These are phyloP conservation scores for Nesometra sesokonis DNA, from an alignment of 35 echinoderm and acorn worm species.

Conservation along the genomic window DNA sequence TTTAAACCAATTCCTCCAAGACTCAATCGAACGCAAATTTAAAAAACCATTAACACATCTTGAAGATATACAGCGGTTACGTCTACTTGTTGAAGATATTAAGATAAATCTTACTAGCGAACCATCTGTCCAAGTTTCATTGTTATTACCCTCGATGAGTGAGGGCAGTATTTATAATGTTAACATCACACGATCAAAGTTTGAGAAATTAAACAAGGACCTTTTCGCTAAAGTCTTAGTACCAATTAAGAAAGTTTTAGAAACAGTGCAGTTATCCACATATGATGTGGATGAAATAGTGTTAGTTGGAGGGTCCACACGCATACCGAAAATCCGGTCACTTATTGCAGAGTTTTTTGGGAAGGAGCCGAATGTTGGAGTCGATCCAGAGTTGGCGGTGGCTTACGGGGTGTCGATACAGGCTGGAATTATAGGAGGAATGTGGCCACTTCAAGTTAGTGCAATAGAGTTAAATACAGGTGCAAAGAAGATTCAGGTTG, in stretches of 20 bases:
- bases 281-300: conserved; percentile 65
- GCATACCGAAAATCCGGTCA: conserved; percentile 53
- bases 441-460: conserved; percentile 83
- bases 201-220: conserved; percentile 60
- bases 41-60: conserved; percentile 24
- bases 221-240: conserved; percentile 64
- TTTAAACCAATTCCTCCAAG: conserved; percentile 25
- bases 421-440: conserved; percentile 74
- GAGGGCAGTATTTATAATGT: conserved; percentile 11
- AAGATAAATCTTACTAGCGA: conserved; percentile 55
- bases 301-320: conserved; percentile 58
- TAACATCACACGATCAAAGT: conserved; percentile 40
- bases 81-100: conserved; percentile 52
- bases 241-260: conserved; percentile 53
- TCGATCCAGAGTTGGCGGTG: conserved; percentile 70
- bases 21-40: conserved; percentile 33
- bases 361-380: conserved; percentile 49
- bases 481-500: conserved; percentile 19
- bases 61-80: conserved; percentile 55
- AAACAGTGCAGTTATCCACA: conserved; percentile 31
- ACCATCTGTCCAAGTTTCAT: not conserved
- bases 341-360: conserved; percentile 42
- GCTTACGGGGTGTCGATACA: conserved; percentile 70
- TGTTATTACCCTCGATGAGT: conserved; percentile 34
- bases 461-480: conserved; percentile 56